Conservation (phyloP, 2,888 invertebrate species). For the Malthinus seriepunctatus region DNA sequence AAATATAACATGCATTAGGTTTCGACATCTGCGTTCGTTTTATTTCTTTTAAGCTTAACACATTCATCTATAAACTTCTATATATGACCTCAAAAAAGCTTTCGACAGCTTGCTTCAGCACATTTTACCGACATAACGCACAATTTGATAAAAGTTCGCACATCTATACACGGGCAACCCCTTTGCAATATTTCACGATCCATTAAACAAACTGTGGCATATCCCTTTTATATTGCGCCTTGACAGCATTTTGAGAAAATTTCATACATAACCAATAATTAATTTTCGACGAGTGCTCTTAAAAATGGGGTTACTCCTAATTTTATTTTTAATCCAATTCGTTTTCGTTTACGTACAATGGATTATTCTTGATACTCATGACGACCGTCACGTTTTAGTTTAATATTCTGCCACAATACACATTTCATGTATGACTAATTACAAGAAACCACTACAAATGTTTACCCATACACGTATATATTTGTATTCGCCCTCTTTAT, state of each 20-base stretch:
- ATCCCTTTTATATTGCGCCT: slow-evolving; percentile 8
- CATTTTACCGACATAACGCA: slow-evolving; percentile 14
- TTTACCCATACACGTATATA: too few relatives aligned
- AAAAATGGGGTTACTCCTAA: too few relatives aligned
- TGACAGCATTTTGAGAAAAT: background rate
- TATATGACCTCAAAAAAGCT: slow-evolving; percentile 15
- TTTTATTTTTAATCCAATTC: too few relatives aligned
- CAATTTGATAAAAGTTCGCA: slow-evolving; percentile 28
- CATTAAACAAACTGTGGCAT: slow-evolving; percentile 19
- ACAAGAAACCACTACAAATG: too few relatives aligned
- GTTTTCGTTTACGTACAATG: too few relatives aligned
- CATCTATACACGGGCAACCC: slow-evolving; percentile 19
- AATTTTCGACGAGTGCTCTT: too few relatives aligned
- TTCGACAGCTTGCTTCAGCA: slow-evolving; percentile 15
- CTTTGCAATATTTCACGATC: slow-evolving; percentile 24
- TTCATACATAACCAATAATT: background rate
- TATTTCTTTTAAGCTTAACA: slow-evolving; percentile 14
- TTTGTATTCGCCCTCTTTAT: too few relatives aligned
- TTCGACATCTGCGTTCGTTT: background rate
- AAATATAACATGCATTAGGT: too few relatives aligned
- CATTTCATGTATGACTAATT: too few relatives aligned
- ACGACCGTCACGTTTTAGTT: too few relatives aligned
- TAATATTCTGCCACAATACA: too few relatives aligned
- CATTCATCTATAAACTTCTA: slow-evolving; percentile 11
- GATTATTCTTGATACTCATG: too few relatives aligned